Percentiles rank a stretch among this genome's conserved stretches.
Conservation (phyloP, 2,113 vertebrate genomes). For the Anser brachyrhynchus region DNA sequence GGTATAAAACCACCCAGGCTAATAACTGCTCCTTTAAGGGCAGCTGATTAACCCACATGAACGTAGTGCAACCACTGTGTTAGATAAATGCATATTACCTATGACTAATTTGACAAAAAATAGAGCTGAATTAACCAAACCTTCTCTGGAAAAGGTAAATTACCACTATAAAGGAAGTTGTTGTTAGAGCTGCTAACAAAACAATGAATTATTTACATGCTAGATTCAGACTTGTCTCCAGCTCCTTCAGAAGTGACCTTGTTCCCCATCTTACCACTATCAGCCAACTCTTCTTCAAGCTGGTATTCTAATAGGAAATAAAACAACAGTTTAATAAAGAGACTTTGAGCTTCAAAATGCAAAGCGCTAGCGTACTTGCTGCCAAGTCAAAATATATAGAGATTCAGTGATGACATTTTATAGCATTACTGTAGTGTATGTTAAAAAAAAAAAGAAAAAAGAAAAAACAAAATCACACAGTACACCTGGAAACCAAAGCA, state of each 20-base stretch:
- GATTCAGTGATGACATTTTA: neutral
- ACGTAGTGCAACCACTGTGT: neutral
- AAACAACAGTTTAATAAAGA: neutral
- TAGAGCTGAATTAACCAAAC: neutral
- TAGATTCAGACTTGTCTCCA: neutral
- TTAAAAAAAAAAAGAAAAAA: neutral
- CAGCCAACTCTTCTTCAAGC: neutral
- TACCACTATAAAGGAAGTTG: neutral
- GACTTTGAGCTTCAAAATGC: neutral
- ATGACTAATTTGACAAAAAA: neutral
- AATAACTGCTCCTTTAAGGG: neutral
- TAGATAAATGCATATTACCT: neutral
- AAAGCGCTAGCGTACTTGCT: neutral
- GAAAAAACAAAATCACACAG: neutral
- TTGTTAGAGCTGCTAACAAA: neutral
- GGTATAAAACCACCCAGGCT: neutral
- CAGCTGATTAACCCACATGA: neutral
- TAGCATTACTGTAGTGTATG: neutral
- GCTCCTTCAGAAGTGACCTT: neutral
- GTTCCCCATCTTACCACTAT: neutral
- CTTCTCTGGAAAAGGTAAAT: neutral
- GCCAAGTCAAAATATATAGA: neutral
- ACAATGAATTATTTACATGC: slow-evolving; percentile 46
- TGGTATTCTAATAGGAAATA: neutral
- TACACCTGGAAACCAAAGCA: neutral